A percentile compares a stretch with the other conserved stretches of the same genome.
Evolutionary conservation across 2,113 vertebrate genomes (phyloP).

Genomic region (Marmota monax): DNA sequence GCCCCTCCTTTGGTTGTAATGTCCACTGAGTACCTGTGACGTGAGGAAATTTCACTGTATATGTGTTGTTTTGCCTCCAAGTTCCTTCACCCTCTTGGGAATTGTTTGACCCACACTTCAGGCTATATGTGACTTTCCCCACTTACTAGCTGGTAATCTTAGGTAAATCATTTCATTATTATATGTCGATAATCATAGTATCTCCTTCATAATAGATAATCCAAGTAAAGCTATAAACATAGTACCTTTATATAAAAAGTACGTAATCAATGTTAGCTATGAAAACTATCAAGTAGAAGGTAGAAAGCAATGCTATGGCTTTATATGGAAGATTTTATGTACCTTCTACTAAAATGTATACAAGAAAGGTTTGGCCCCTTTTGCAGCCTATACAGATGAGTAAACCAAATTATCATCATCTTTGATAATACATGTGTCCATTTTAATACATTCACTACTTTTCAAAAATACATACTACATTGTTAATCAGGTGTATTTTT

Average conservation of each 20-base stretch:
- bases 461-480: background rate
- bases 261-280: background rate
- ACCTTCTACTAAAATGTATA: background rate
- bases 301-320: background rate
- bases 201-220: background rate
- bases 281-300: background rate
- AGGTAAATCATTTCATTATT: background rate
- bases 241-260: background rate
- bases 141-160: background rate
- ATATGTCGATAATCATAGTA: background rate
- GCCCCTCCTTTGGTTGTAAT: background rate
- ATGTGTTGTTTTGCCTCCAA: background rate
- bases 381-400: background rate
- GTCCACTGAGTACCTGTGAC: background rate
- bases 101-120: background rate
- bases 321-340: background rate
- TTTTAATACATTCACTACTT: constrained; percentile 42
- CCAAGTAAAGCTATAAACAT: background rate
- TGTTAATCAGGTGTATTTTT: constrained; percentile 5
- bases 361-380: background rate
- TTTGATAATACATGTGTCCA: background rate
- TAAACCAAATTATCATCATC: background rate
- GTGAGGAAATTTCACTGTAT: background rate
- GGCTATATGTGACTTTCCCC: background rate
- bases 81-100: background rate